Evolutionary conservation across 2,797 vertebrate species (phyloP).

Genomic region (Florisuga fusca): DNA sequence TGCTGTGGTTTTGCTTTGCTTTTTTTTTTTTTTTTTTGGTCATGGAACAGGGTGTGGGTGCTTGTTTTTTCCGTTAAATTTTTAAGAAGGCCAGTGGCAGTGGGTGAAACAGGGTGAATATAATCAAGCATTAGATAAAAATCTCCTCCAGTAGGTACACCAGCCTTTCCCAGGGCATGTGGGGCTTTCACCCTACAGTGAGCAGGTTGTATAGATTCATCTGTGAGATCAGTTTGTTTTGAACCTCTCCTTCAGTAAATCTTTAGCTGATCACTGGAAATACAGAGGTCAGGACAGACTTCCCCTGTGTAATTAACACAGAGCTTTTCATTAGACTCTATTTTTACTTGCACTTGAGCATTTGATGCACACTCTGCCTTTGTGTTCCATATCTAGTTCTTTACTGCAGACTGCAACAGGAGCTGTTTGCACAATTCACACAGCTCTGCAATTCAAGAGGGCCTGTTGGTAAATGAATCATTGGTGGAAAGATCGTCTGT

Average conservation of each 20-base stretch:
- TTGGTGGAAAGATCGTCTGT: neutral
- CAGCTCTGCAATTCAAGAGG: neutral
- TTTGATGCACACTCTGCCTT: neutral
- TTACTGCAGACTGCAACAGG: neutral
- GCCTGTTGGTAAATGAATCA: neutral
- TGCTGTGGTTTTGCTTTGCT: neutral
- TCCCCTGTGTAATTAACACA: neutral
- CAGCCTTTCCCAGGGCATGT: neutral
- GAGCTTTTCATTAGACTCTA: neutral
- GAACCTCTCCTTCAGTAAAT: neutral
- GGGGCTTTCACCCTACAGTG: neutral
- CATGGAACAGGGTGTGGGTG: slow-evolving; percentile 31
- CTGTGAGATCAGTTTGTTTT: neutral
- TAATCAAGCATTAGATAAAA: neutral
- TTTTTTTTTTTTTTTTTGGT: slow-evolving; percentile 22
- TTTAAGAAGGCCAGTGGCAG: neutral
- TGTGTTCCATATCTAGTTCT: neutral
- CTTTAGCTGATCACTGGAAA: neutral
- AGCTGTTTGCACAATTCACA: neutral
- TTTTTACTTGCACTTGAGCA: neutral
- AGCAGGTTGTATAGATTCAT: neutral
- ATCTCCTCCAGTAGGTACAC: neutral
- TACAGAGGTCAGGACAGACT: neutral
- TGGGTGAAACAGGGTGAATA: neutral
- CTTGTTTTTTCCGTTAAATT: slow-evolving; percentile 56